Evolutionary conservation across 2,113 vertebrate species (phyloP).

Genomic region (Murina feae): DNA sequence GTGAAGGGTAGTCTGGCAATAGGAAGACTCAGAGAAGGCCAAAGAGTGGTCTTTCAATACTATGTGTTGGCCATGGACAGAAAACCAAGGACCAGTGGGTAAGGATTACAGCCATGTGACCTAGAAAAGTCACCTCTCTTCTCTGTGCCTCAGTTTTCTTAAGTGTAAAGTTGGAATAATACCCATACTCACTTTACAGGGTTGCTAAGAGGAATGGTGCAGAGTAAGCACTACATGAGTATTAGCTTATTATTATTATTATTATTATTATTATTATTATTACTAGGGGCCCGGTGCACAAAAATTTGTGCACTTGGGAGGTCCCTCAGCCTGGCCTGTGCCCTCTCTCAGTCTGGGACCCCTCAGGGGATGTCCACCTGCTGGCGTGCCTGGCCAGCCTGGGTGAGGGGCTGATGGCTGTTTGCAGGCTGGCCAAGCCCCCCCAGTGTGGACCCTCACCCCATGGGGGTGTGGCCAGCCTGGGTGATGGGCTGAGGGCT

Average conservation of each 20-base stretch:
- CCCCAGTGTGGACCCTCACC: no score
- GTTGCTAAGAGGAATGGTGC: background rate
- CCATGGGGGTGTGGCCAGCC: no score
- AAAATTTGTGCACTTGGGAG: no score
- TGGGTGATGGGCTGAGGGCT: no score
- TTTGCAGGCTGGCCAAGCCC: no score
- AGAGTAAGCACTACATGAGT: background rate
- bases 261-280: no score
- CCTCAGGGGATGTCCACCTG: no score
- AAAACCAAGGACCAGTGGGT: background rate
- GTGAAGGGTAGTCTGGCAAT: background rate
- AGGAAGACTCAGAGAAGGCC: background rate
- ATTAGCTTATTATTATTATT: background rate
- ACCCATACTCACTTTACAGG: background rate
- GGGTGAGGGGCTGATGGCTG: no score
- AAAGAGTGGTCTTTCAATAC: background rate
- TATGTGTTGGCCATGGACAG: fast-evolving
- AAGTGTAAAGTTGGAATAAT: background rate
- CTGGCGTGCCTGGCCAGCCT: no score
- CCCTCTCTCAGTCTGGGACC: no score
- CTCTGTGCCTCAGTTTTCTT: background rate
- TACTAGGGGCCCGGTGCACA: no score
- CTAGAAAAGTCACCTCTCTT: background rate
- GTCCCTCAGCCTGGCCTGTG: no score
- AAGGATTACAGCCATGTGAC: background rate